Evolutionary conservation across 2,113 vertebrate genomes (phyloP), one percentile per base, ranked within the genome.

Genomic region (Macrotus californicus): DNA sequence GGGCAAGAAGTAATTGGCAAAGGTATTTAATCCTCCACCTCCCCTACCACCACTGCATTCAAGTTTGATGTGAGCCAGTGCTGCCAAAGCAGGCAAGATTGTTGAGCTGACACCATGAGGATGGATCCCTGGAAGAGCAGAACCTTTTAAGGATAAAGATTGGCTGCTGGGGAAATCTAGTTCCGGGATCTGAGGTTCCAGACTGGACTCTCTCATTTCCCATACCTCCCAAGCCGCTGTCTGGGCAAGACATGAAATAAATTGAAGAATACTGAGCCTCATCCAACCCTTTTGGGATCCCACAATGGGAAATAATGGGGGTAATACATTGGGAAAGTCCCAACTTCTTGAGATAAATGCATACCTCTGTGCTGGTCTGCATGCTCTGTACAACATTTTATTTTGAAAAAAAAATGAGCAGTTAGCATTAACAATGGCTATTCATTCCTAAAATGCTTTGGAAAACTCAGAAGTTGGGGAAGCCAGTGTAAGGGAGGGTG

Each of bases 361-460:
- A 92, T 94, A 76, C 43, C 67, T 97, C 26, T 77, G 31, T 79
- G 18, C 52, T 79, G 91, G 87, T 90, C 43, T 95, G 54, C 66
- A 90, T 93, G 85, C 46, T 96, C 97, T 75, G 29, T 54, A 84
- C 72, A 86, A 92, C 14, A 77, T 93, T 91, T 93, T 39, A 80
- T 70, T 97, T 87, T 82, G 64, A 39, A 76, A 76, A 39, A 76
- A 76, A 86, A 94, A 87, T 36, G 89, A 88, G 85, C 19, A 79
- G 93, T 87, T 96, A 95, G 56, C 67, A 94, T 89, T 85, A 95
- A 80, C 70, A 87, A 90, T 72, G 39, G 18, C 36, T 86, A 21
- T 26, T 96, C 39, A 92, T 94, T 96, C 73, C 95, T 94, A 52
- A 95, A 92, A 97, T 96, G 70, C 29, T 90, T 96, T 93, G 59